Base-by-base conservation (phyloP, 2,113 vertebrate species). In the Polyodon spathula region DNA sequence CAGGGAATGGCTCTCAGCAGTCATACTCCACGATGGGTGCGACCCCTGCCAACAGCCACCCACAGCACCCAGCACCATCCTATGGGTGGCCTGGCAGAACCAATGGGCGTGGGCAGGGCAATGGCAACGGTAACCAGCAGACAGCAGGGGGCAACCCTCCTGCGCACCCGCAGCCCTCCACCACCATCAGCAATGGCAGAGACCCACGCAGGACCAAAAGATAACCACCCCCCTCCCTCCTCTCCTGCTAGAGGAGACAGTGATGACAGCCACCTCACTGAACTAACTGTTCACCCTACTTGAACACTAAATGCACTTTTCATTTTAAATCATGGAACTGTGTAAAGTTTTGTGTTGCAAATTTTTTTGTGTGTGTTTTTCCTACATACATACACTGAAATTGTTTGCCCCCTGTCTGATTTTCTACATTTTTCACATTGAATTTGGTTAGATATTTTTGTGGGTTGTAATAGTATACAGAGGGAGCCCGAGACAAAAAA, bases 291-390 rank as follows among this genome's bases (percentile, higher is more conserved):
- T 64, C 81, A 83, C 77, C 86, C 81, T 90, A 96, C 93, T 95
- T 97, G 93, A 97, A 94, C 88, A 94, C 93, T 93, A 78, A 74
- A 16, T 92, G 95, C 94, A 98, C 94, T 97, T 98, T 79, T 92
- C 89, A 83, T 91, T 64, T 75, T 86, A 76, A 80, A 75, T 84
- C 82, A 81, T 77, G 71, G 44, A 69, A 65, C 57, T 11, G 44
- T 50, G 46, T n/a, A 44, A 56, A 64, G 63, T 72, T 66, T 54
- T 61, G 76, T 64, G 70, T 73, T 73, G 68, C 75, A 66, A 72
- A 73, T 77, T 68, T 62, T 72, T 78, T 78, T 77, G 79, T 78
- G 76, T 83, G 65, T 64, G 38, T 58, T 44, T 14, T 66, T 71
- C 71, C 67, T 75, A 60, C 65, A n/a, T n/a, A n/a, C n/a, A n/a